Evolutionary conservation across 2,888 invertebrate genomes (phyloP), one percentile per base, ranked within the genome.

Genomic region (Uloborus plumipes): DNA sequence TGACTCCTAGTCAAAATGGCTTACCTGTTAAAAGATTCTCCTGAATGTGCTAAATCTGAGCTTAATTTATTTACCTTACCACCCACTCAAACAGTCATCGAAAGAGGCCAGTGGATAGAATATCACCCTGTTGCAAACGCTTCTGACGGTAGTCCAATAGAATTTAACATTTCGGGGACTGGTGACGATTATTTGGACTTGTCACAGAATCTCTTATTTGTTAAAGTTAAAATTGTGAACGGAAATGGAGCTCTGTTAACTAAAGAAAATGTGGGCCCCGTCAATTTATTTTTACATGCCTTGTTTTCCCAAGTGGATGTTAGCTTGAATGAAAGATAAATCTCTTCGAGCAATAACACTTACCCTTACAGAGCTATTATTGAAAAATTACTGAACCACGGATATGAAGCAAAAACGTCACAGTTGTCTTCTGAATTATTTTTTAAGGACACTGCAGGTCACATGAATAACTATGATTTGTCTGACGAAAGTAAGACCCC

Each of bases 211-310:
- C 47, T 58, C 20, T 53, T 76, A 18, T 66, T 76, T 59, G 51
- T 82, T 15, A 71, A 72, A 67, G 76, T 50, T 13, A 82, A 76
- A 62, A 67, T 77, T 16, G 16, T 71, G 18, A 82, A 82, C 20
- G n/a, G 31, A 11, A 31, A 62, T 26, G 67, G 62, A 13, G 3
- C 22, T 9, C 1, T 47, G 2, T 26, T 74, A n/a, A 16, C 20
- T 9, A 69, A 69, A 51, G 50, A 58, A 18, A 20, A 31, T 50
- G 75, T 75, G 13, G 69, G 50, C 13, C 75, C 75, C 11, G 58
- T 67, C 0, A 75, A 81, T 53, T 53, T 75, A 22, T 81, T 81
- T 75, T 13, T 65, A n/a, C 81, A 70, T 70, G 31, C 74, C 7
- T 14, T 66, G 4, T 81, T 81, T 53, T 58, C 70, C 22, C 75